Evolutionary conservation across 2,113 vertebrate species (phyloP).

Genomic region (Scatophagus argus): DNA sequence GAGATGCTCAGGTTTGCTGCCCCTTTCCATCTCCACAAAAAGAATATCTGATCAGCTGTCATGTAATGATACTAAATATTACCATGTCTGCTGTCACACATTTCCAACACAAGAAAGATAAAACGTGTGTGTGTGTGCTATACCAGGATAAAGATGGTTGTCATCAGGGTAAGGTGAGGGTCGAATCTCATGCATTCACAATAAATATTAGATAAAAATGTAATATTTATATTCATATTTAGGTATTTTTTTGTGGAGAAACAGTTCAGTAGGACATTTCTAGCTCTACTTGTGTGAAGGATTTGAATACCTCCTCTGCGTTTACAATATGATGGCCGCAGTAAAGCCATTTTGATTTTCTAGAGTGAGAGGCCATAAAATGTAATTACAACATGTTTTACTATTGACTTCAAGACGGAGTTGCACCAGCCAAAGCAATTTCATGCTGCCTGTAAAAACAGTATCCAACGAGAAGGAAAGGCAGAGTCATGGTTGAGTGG

Average conservation of each 20-base stretch:
- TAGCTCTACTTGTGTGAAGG: slow-evolving; percentile 37
- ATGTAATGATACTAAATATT: not conserved
- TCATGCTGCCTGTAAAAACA: slow-evolving; percentile 77
- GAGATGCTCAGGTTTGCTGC: not conserved
- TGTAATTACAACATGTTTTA: slow-evolving; percentile 84
- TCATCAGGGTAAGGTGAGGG: no score
- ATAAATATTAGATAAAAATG: no score
- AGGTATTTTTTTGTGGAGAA: no score
- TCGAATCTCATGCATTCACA: no score
- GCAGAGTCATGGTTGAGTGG: slow-evolving; percentile 87
- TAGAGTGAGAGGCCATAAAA: slow-evolving; percentile 76
- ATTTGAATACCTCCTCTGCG: slow-evolving; percentile 44
- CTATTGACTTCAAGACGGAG: slow-evolving; percentile 77
- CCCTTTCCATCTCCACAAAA: not conserved
- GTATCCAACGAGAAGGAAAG: slow-evolving; percentile 71
- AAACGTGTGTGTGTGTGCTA: no score
- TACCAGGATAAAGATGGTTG: no score
- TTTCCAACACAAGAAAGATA: not conserved
- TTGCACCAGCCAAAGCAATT: slow-evolving; percentile 78
- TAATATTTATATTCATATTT: no score
- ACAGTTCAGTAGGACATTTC: slow-evolving; percentile 12
- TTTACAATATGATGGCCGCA: slow-evolving; percentile 69
- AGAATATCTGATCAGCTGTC: not conserved
- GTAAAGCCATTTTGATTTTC: slow-evolving; percentile 76
- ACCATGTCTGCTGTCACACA: not conserved